phyloP scores from a whole-genome alignment of 2,113 vertebrate species.

The Suncus etruscus region DNA sequence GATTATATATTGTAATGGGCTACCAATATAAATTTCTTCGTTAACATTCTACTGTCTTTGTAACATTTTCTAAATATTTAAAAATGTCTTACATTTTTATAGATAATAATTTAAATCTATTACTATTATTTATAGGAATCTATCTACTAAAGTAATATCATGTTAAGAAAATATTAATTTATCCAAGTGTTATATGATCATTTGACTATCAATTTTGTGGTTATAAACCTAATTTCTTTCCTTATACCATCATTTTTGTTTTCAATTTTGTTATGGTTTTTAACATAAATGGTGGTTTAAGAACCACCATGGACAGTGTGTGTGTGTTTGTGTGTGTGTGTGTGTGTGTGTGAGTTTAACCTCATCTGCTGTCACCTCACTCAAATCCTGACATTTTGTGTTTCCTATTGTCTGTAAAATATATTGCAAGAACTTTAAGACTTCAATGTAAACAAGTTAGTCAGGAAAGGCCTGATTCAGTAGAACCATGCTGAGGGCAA shows the following conservation, averaged over 20 bases:
- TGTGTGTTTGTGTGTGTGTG: too few relatives aligned
- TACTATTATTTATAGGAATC: background rate
- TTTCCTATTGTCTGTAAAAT: background rate
- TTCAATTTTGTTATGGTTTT: too few relatives aligned
- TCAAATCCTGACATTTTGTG: rapidly evolving
- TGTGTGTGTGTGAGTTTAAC: too few relatives aligned
- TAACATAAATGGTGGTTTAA: too few relatives aligned
- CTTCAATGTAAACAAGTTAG: background rate
- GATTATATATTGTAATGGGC: too few relatives aligned
- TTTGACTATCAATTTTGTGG: background rate
- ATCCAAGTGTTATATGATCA: background rate
- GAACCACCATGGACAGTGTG: too few relatives aligned
- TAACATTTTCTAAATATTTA: slow-evolving; percentile 22
- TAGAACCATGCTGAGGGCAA: background rate
- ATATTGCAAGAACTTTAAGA: background rate
- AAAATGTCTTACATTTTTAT: slow-evolving; percentile 15
- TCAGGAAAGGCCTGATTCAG: background rate
- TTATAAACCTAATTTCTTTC: background rate
- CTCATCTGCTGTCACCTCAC: too few relatives aligned
- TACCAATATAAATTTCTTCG: too few relatives aligned
- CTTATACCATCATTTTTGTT: too few relatives aligned
- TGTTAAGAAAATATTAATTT: background rate
- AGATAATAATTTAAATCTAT: background rate
- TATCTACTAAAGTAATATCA: background rate
- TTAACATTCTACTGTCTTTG: background rate